Evolutionary conservation across 2,888 invertebrate species (phyloP).

Genomic region (Rugalucina vietnamica): DNA sequence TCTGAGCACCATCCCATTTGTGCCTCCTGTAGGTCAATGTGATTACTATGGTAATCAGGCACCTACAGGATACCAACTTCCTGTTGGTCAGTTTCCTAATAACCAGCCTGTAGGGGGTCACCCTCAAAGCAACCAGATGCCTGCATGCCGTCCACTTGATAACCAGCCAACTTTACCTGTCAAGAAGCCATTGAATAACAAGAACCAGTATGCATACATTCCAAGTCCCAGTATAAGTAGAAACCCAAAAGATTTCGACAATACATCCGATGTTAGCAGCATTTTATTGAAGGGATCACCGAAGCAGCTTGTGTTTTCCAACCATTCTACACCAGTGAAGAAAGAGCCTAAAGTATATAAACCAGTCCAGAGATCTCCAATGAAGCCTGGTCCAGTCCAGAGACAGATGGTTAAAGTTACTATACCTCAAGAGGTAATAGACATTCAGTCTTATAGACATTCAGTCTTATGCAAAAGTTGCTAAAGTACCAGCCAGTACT

Average conservation of each 20-base stretch:
- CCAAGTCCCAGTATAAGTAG: conserved; percentile 66
- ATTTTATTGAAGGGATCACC: conserved; percentile 64
- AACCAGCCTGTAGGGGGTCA: not conserved
- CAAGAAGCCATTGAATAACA: conserved; percentile 31
- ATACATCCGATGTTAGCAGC: conserved; percentile 67
- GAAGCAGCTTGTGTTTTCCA: conserved; percentile 69
- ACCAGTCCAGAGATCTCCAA: conserved; percentile 71
- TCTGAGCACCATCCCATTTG: conserved; percentile 52
- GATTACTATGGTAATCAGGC: not conserved
- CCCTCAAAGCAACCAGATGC: conserved; percentile 14
- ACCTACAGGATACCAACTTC: too few species aligned
- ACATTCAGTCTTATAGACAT: too few species aligned
- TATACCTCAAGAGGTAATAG: conserved; percentile 65
- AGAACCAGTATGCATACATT: conserved; percentile 61
- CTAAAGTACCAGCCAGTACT: not conserved
- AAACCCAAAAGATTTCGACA: conserved; percentile 63
- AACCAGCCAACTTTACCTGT: conserved; percentile 29
- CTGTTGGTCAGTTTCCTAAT: too few species aligned
- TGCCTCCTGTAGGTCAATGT: not conserved
- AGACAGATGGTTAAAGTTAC: conserved; percentile 36
- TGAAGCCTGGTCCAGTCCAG: conserved; percentile 57
- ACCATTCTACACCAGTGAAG: conserved; percentile 67
- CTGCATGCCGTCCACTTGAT: not conserved
- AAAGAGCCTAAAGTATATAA: conserved; percentile 60
- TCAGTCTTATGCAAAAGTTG: not conserved